These are phyloP conservation scores for Luidia sarsii DNA, from an alignment of 53 echinoderm and acorn worm genomes.

Conservation along the genomic window DNA sequence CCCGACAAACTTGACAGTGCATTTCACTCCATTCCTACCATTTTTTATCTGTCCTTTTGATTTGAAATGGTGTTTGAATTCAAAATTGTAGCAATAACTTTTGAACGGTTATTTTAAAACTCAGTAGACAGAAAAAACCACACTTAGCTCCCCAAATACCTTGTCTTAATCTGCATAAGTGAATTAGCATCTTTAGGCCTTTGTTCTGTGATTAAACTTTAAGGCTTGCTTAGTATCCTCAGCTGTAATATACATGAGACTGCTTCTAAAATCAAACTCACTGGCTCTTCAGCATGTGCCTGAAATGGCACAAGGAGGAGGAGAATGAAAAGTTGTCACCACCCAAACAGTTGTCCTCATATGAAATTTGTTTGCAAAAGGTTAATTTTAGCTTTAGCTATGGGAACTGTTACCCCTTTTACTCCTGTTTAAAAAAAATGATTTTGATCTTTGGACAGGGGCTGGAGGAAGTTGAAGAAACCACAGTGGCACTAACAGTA, in stretches of 20 bases:
- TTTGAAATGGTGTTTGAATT: neutral
- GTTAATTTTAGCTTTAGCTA: neutral
- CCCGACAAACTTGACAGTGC: neutral
- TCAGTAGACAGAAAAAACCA: neutral
- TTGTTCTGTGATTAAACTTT: neutral
- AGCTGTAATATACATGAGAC: neutral
- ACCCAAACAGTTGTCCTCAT: conserved; percentile 18
- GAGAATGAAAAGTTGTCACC: conserved; percentile 2
- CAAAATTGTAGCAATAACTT: neutral
- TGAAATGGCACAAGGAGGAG: conserved; percentile 1
- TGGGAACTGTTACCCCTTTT: too few species aligned
- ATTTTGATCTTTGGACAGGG: too few species aligned
- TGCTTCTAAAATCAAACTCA: conserved; percentile 10
- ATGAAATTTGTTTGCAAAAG: conserved; percentile 10
- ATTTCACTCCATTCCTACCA: neutral
- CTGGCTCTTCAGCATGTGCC: conserved; percentile 11
- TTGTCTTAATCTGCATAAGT: neutral
- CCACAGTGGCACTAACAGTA: too few species aligned
- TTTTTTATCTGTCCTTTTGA: conserved; percentile 17
- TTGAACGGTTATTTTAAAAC: neutral
- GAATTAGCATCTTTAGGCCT: neutral
- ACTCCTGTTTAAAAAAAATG: too few species aligned
- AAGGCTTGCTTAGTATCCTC: neutral
- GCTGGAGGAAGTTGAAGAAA: too few species aligned
- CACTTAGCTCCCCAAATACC: neutral